phyloP scores from a whole-genome alignment of 2,797 vertebrate genomes.

The Artibeus jamaicensis region DNA sequence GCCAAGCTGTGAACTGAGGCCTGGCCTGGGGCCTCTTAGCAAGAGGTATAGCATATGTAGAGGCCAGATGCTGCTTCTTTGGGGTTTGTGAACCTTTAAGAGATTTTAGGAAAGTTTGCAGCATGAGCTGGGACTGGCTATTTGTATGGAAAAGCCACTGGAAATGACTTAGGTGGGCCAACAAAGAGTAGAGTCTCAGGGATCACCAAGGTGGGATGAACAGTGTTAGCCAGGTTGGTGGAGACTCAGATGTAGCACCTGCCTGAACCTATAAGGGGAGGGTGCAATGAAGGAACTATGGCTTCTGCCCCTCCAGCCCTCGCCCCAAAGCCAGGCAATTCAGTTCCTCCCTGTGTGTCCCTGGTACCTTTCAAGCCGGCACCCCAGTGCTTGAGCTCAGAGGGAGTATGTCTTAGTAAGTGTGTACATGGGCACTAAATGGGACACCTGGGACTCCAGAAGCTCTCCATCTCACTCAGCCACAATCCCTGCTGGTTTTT shows the following conservation, averaged over 20 bases:
- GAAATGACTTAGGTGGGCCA: neutral
- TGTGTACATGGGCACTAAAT: neutral
- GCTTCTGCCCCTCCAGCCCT: neutral
- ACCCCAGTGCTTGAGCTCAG: neutral
- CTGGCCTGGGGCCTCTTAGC: too few species aligned
- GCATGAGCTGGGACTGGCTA: neutral
- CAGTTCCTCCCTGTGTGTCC: neutral
- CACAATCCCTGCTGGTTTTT: neutral
- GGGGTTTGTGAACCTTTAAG: neutral
- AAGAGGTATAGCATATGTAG: too few species aligned
- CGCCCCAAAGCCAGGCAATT: neutral
- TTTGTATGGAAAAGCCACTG: neutral
- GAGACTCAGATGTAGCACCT: neutral
- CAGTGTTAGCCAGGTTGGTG: neutral
- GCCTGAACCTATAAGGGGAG: neutral
- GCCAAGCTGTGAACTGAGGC: too few species aligned
- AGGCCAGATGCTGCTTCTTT: too few species aligned
- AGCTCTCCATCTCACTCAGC: too few species aligned
- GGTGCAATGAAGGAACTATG: neutral
- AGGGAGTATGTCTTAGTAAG: neutral
- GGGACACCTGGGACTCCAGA: too few species aligned
- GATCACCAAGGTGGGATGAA: neutral
- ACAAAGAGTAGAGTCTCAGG: neutral
- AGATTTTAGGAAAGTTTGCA: neutral
- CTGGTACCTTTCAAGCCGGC: neutral